A percentile compares a stretch with the other conserved stretches of the same genome.
Conservation (phyloP, 2,888 invertebrate genomes). For the Drosophila prolongata region DNA sequence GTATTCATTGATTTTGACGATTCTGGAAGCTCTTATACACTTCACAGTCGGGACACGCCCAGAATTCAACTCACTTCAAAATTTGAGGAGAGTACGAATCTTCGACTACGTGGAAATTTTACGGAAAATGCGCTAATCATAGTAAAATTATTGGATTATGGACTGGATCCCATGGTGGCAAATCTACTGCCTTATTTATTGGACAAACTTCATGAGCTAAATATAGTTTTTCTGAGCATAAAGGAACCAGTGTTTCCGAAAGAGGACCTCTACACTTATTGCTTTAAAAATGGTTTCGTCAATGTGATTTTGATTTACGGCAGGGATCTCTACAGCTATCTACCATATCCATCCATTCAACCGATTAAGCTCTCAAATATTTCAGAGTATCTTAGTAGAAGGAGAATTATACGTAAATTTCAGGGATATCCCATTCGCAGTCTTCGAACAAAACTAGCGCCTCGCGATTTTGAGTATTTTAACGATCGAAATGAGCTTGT, state of each 20-base stretch:
- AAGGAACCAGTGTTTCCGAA: conserved; percentile 12
- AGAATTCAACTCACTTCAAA: conserved; percentile 18
- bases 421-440: conserved; percentile 27
- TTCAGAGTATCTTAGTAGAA: conserved; percentile 44
- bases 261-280: conserved; percentile 40
- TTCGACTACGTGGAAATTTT: conserved; percentile 36
- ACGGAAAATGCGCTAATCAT: conserved; percentile 33
- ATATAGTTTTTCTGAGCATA: conserved; percentile 47
- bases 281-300: conserved; percentile 53
- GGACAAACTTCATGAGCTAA: conserved; percentile 8
- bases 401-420: conserved; percentile 29
- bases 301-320: conserved; percentile 48
- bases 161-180: neutral
- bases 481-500: conserved; percentile 5
- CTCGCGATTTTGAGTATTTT: conserved; percentile 19
- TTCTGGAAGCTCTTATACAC: no score
- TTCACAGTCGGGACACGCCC: conserved; percentile 6
- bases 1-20: conserved; percentile 40
- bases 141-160: conserved; percentile 16
- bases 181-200: conserved; percentile 40
- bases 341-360: conserved; percentile 51
- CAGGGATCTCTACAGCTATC: conserved; percentile 41
- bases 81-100: neutral
- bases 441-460: neutral
- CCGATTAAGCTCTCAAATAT: conserved; percentile 11